phyloP scores from a whole-genome alignment of 2,113 vertebrate genomes.

The Campylorhamphus procurvoides region DNA sequence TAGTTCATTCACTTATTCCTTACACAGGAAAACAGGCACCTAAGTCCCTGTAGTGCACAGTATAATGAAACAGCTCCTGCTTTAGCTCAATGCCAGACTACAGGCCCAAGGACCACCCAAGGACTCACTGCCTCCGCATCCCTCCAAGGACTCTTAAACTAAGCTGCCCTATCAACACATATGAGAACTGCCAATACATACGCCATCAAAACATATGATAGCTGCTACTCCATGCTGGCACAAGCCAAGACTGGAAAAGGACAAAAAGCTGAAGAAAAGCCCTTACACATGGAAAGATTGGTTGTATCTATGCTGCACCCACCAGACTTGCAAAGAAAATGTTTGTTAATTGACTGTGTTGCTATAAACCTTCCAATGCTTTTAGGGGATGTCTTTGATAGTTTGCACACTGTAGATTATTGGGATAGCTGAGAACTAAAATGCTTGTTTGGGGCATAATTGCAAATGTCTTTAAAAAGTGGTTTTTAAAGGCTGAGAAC shows the following conservation, averaged over 20 bases:
- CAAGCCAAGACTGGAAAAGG: not conserved
- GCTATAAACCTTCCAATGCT: not conserved
- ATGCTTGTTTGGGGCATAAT: not conserved
- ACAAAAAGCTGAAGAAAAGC: not conserved
- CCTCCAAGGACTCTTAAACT: not conserved
- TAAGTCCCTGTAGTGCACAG: not conserved
- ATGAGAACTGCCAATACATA: not conserved
- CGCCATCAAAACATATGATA: not conserved
- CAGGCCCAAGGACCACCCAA: not conserved
- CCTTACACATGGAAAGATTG: not conserved
- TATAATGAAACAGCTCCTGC: not conserved
- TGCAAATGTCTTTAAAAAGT: not conserved
- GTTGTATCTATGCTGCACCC: not conserved
- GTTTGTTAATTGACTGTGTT: not conserved
- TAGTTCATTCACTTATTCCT: not conserved
- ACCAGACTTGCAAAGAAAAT: not conserved
- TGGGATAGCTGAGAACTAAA: not conserved
- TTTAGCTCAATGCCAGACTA: not conserved
- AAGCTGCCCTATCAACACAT: fast-evolving
- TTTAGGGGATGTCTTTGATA: not conserved
- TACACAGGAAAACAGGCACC: not conserved
- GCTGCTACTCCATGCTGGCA: not conserved
- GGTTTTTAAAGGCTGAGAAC: not conserved
- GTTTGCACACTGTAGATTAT: not conserved
- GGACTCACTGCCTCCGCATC: not conserved